phyloP scores from a whole-genome alignment of 2,113 vertebrate species.

The Tragulus kanchil region DNA sequence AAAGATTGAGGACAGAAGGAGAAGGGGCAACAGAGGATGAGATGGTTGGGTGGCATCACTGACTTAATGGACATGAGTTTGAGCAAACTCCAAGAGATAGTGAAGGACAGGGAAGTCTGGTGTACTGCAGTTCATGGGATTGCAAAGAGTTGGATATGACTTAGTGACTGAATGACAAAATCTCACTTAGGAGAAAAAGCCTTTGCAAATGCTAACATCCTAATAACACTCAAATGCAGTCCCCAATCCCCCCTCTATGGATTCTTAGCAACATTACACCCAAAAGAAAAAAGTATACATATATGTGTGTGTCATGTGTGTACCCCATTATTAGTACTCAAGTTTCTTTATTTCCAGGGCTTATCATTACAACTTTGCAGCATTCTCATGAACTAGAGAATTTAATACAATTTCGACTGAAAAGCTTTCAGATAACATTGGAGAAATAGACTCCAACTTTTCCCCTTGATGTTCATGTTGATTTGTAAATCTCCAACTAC shows the following conservation, averaged over 20 bases:
- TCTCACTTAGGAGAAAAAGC: background rate
- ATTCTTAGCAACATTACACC: background rate
- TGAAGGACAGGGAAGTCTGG: background rate
- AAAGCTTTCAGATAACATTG: background rate
- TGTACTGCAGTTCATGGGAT: background rate
- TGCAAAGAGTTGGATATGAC: background rate
- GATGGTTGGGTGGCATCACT: too few relatives aligned
- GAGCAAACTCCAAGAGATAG: too few relatives aligned
- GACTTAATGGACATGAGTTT: too few relatives aligned
- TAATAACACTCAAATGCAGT: background rate
- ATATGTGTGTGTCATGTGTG: background rate
- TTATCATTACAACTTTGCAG: background rate
- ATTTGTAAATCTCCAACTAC: background rate
- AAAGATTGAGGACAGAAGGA: too few relatives aligned
- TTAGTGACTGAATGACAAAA: background rate
- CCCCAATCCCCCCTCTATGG: background rate
- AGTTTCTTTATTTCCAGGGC: background rate
- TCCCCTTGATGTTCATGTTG: background rate
- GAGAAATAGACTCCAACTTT: constrained; percentile 18
- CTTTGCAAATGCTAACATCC: background rate
- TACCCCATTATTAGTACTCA: background rate
- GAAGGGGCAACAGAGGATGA: too few relatives aligned
- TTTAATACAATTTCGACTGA: constrained; percentile 18
- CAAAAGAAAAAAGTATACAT: background rate
- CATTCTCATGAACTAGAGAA: background rate